These are phyloP conservation scores for Ethmia dodecea DNA, from an alignment of 2,888 invertebrate species.

Conservation along the genomic window DNA sequence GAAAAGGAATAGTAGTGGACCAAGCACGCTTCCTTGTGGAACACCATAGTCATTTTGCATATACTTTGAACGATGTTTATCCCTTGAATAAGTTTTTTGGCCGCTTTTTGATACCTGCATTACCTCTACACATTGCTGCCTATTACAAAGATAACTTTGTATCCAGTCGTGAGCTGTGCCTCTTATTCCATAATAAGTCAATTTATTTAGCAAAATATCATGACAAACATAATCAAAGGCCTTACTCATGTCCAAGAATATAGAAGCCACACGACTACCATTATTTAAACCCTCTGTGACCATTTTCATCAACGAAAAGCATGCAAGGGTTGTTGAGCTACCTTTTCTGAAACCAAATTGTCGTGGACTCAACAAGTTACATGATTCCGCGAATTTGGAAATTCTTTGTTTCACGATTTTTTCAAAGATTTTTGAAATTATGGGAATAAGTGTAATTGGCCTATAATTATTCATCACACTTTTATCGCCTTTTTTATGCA, in stretches of 20 bases:
- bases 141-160: neutral
- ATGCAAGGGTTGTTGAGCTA: conserved; percentile 9
- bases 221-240: conserved; percentile 2
- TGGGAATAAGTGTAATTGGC: conserved; percentile 3
- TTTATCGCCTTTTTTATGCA: conserved; percentile 5
- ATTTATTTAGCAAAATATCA: neutral
- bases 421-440: conserved; percentile 11
- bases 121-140: neutral
- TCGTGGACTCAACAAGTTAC: neutral
- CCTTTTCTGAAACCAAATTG: too few species aligned
- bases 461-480: conserved; percentile 1
- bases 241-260: conserved; percentile 1
- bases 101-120: neutral
- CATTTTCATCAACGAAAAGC: conserved; percentile 1
- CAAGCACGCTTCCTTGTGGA: conserved; percentile 7
- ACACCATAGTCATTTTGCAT: conserved; percentile 1
- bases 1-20: conserved; percentile 3
- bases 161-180: neutral
- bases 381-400: neutral
- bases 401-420: neutral
- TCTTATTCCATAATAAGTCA: neutral
- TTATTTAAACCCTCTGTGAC: conserved; percentile 3
- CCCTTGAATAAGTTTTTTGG: neutral
- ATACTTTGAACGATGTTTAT: neutral
- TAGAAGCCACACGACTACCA: neutral